Evolutionary conservation across 2,113 vertebrate species (phyloP).

Genomic region (Sclerurus mexicanus): DNA sequence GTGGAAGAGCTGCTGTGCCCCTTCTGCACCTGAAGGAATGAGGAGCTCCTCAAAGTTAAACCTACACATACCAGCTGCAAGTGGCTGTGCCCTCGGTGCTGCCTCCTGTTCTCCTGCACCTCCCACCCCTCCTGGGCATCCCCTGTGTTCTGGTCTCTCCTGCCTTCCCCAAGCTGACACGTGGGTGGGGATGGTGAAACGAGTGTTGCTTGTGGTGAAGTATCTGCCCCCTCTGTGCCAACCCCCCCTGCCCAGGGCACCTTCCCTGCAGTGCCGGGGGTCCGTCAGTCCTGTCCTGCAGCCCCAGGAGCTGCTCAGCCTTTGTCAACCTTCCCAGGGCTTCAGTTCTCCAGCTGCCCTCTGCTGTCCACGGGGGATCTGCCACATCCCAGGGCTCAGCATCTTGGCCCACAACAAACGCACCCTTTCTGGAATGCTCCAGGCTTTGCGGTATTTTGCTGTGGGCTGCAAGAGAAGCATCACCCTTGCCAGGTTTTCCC

Average conservation of each 20-base stretch:
- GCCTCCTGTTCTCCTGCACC: background rate
- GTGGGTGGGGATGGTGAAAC: too few species aligned
- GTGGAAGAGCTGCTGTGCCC: background rate
- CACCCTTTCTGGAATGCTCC: fast-evolving
- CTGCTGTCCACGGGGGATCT: fast-evolving
- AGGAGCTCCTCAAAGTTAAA: background rate
- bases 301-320: fast-evolving
- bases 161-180: background rate
- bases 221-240: background rate
- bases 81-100: background rate
- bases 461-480: fast-evolving
- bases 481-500: background rate
- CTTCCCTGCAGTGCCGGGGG: fast-evolving
- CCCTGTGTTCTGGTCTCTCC: background rate
- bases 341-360: background rate
- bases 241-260: background rate
- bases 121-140: background rate
- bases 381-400: background rate
- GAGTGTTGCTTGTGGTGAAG: too few species aligned
- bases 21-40: background rate
- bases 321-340: background rate
- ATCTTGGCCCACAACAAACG: fast-evolving
- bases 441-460: background rate
- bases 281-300: fast-evolving
- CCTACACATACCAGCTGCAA: fast-evolving